Evolutionary conservation across 2,888 invertebrate species (phyloP), one percentile per base, ranked within the genome.

Genomic region (Acholoe squamosa): DNA sequence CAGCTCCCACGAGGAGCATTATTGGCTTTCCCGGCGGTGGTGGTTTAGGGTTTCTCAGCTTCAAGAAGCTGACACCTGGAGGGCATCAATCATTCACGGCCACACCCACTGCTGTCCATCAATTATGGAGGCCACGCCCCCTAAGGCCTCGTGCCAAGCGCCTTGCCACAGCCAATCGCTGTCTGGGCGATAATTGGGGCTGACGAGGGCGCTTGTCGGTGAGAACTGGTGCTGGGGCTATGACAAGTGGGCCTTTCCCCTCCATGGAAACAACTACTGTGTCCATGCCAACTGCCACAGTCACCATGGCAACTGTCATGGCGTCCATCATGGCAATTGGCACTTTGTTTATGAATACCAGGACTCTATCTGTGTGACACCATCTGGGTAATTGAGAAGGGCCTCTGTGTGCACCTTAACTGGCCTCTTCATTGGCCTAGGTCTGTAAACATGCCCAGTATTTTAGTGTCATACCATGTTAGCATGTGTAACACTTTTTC

Each of bases 101-200:
- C 71, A 71, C 71, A 14, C 28, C 71, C 31, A 22, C 31, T 28
- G 14, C 71, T 71, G 28, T 28, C 71, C 71, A 71, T 71, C 71
- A 71, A 71, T 71, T 71, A 71, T 71, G 19, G 71, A 71, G 25
- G 71, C 71, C 71, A 71, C 71, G 71, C 71, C 71, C 31, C 71
- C 71, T 61, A 71, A 71, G 28, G 71, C 28, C 28, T 71, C 22
- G 22, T 25, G 71, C 28, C 31, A 71, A 25, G 28, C 71, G 14
- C 28, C 71, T n/a, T 71, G 71, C 28, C 25, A 5, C 71, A 71
- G 71, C 25, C 71, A 71, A 71, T 28, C 31, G 28, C 28, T 28
- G 71, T n/a, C 28, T 28, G 61, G 71, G 71, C 31, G 71, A 71
- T 71, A 28, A 71, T 71, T 14, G 71, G 71, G 25, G 28, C 14